Evolutionary conservation across 2,113 vertebrate genomes (phyloP), one percentile per base, ranked within the genome.

Genomic region (Pavo muticus): DNA sequence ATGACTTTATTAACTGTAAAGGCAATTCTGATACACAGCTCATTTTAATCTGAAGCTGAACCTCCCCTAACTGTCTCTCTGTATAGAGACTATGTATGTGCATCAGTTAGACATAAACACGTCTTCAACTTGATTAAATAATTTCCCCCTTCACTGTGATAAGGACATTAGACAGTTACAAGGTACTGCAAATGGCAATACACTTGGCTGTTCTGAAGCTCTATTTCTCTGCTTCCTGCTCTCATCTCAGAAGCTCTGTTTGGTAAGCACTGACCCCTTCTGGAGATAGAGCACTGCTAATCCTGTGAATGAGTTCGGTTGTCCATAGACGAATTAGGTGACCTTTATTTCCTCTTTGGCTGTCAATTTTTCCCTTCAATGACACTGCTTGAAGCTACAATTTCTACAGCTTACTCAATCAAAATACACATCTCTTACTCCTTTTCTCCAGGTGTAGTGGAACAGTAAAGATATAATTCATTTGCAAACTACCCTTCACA

Each of bases 381-480:
- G n/a, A 85, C 59, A 5, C 25, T 39, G 45, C 87, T 91, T 2
- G 3, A 20, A 87, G 84, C 78, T 94, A 10, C 72, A 63, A 87
- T 92, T 91, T 95, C 87, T 95, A 79, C 78, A 63, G 80, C 20
- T 77, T 44, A 40, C 20, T 35, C 56, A 92, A 81, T 71, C 79
- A 67, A 92, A 94, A 91, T 50, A 77, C 29, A 7, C 10, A 11
- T 35, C 64, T 50, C 48, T 76, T 21, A 7, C 10, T 39, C 29
- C 35, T 47, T 83, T 89, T 63, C 72, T 91, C 30, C 80, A 69
- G 69, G 63, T 40, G 0, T 20, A 84, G 67, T 6, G 72, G 23
- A 70, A 70, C 44, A 37, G 18, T 18, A 87, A 45, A 75, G 52
- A 86, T 70, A 18, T 10, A 63, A 89, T 86, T 86, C 35, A 65